These are phyloP conservation scores for Apocheima hispidaria DNA, from an alignment of 2,888 invertebrate species.

Conservation along the genomic window DNA sequence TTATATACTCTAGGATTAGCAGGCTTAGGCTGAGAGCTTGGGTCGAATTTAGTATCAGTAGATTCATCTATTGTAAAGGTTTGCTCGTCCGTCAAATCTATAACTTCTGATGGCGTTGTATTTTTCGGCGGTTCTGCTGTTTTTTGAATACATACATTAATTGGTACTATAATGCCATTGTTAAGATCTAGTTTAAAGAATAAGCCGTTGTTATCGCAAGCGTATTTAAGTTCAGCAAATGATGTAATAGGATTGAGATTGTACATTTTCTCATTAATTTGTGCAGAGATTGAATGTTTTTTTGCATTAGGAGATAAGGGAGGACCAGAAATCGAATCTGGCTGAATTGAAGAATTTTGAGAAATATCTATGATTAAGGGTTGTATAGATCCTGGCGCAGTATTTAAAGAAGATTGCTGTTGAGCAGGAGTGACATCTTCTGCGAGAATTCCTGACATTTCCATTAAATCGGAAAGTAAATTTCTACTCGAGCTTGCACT, in stretches of 20 bases:
- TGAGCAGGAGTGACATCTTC: slow-evolving; percentile 59
- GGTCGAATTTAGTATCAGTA: neutral
- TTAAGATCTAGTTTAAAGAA: slow-evolving; percentile 73
- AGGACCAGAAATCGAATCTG: neutral
- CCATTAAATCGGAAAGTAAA: slow-evolving; percentile 78
- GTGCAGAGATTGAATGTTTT: slow-evolving; percentile 20
- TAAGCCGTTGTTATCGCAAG: slow-evolving; percentile 57
- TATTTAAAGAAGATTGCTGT: neutral
- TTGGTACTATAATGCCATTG: slow-evolving; percentile 60
- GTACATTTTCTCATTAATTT: slow-evolving; percentile 17
- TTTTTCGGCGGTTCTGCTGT: neutral
- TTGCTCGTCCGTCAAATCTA: slow-evolving; percentile 71
- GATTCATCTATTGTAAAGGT: slow-evolving; percentile 36
- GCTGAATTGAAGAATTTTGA: slow-evolving; percentile 2
- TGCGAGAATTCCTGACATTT: slow-evolving; percentile 78
- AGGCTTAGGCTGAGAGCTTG: neutral
- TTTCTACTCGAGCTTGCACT: slow-evolving; percentile 52
- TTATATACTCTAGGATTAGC: neutral
- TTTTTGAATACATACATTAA: slow-evolving; percentile 70
- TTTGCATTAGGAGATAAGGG: slow-evolving; percentile 8
- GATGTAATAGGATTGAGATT: slow-evolving; percentile 62
- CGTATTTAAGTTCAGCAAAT: slow-evolving; percentile 66
- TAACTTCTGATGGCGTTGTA: slow-evolving; percentile 44
- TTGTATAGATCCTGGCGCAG: neutral
- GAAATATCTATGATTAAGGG: neutral